Conservation (phyloP, 2,113 vertebrate species). For the Chaetorhynchus papuensis region DNA sequence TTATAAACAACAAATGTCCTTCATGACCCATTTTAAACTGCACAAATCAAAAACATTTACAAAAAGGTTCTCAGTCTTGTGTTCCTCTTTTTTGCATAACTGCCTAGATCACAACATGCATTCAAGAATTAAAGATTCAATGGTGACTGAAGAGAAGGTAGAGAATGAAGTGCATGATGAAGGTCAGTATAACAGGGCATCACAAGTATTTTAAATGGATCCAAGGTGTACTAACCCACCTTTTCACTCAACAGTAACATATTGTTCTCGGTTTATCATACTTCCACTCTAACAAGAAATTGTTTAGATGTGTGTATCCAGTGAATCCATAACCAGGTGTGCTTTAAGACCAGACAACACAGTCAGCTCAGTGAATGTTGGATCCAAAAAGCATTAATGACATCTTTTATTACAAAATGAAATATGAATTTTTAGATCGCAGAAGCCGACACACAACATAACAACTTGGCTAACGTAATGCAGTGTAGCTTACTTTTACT, state of each 20-base stretch:
- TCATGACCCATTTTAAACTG: neutral
- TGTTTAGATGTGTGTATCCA: neutral
- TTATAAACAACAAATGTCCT: neutral
- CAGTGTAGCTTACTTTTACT: neutral
- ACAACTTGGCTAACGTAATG: neutral
- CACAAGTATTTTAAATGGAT: neutral
- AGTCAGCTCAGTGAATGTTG: neutral
- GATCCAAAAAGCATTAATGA: neutral
- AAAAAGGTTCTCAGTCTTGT: neutral
- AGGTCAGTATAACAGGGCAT: neutral
- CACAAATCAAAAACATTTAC: neutral
- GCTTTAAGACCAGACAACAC: neutral
- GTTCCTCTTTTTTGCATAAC: neutral
- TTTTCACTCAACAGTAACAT: neutral
- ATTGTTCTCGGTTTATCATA: neutral
- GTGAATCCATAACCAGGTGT: neutral
- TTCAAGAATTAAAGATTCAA: neutral
- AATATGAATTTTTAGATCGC: neutral
- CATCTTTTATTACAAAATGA: neutral
- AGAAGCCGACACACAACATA: neutral
- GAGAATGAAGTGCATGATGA: neutral
- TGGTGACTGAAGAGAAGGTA: neutral
- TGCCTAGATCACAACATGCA: neutral
- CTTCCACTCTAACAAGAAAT: neutral
- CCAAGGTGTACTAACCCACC: neutral